phyloP scores from a whole-genome alignment of 2,113 vertebrate species.

The Megaceryle maxima region DNA sequence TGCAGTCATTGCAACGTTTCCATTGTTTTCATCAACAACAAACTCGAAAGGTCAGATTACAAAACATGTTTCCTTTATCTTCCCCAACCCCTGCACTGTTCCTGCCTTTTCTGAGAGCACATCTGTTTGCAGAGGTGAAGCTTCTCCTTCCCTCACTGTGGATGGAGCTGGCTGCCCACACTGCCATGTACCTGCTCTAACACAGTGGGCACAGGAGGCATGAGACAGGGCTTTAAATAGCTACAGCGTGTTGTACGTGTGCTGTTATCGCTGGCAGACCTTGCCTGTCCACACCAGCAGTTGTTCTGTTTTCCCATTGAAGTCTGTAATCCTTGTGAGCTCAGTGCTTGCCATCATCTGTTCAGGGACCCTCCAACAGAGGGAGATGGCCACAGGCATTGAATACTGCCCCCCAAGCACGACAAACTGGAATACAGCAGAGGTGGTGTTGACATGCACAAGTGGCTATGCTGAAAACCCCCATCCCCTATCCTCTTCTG shows the following conservation, averaged over 20 bases:
- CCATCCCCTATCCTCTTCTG: fast-evolving
- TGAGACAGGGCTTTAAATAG: neutral
- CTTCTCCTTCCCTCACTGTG: neutral
- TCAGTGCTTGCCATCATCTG: neutral
- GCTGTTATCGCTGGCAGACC: neutral
- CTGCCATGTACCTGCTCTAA: fast-evolving
- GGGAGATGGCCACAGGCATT: neutral
- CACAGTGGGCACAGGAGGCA: neutral
- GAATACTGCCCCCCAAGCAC: no score
- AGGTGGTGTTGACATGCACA: neutral
- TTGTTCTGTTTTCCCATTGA: neutral
- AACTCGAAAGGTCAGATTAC: neutral
- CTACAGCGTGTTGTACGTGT: fast-evolving
- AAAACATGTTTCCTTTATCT: neutral
- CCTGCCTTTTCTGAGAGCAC: neutral
- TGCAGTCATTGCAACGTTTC: neutral
- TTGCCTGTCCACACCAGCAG: neutral
- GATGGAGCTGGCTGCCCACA: fast-evolving
- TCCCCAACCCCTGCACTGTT: neutral
- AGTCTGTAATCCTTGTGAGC: neutral
- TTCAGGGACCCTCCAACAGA: neutral
- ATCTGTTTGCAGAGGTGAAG: neutral
- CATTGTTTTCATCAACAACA: neutral
- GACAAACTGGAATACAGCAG: neutral
- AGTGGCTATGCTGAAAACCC: neutral